A percentile compares a stretch with the other conserved stretches of the same genome.
Conservation (phyloP, 2,888 invertebrate species). For the Lutraria lutraria region DNA sequence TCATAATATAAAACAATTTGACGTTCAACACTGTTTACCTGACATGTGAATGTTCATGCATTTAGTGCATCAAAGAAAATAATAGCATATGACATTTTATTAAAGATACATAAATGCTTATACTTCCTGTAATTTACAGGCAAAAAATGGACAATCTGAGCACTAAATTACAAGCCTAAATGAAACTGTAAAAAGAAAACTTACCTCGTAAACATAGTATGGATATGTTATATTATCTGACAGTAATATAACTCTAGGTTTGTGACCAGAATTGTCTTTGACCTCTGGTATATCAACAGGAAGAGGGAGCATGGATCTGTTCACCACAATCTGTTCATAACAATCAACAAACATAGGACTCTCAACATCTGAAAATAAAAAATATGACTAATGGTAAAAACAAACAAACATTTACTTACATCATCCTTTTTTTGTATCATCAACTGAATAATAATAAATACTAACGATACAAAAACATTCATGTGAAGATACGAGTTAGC, state of each 20-base stretch:
- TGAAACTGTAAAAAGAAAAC: not conserved
- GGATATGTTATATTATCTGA: constrained; percentile 72
- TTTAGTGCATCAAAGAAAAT: no score
- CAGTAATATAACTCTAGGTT: constrained; percentile 42
- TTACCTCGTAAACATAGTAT: constrained; percentile 73
- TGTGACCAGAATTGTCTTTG: constrained; percentile 77
- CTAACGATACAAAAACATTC: not conserved
- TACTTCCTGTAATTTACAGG: no score
- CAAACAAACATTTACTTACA: not conserved
- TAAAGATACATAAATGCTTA: no score
- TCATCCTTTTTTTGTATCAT: not conserved
- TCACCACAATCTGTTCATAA: constrained; percentile 47
- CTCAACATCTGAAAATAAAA: constrained; percentile 69
- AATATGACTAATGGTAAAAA: not conserved
- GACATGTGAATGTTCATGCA: no score
- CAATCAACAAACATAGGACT: constrained; percentile 77
- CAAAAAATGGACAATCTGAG: not conserved
- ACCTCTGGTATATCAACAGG: constrained; percentile 70
- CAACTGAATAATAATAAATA: not conserved
- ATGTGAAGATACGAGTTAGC: not conserved
- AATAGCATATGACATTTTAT: no score
- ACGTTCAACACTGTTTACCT: not conserved
- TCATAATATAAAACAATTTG: not conserved
- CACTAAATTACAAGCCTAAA: no score
- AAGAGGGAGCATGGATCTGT: constrained; percentile 64